Evolutionary conservation across 2,797 vertebrate genomes (phyloP).

Genomic region (Acrossocheilus wenchowensis): DNA sequence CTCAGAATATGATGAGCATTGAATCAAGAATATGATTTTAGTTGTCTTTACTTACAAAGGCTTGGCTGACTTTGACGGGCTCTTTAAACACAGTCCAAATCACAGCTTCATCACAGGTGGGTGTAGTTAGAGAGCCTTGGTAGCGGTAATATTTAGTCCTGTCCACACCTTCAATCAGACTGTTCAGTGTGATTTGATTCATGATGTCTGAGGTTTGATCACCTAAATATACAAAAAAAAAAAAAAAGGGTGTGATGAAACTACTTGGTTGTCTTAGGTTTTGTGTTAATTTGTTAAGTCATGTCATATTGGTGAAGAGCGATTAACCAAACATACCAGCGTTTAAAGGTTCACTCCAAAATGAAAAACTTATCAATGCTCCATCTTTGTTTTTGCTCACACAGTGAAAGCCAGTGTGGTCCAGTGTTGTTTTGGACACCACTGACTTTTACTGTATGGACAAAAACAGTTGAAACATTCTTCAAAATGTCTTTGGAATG

Average conservation of each 20-base stretch:
- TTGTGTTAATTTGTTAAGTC: constrained; percentile 23
- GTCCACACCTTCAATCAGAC: constrained; percentile 70
- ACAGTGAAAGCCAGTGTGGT: not conserved
- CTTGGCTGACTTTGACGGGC: constrained; percentile 69
- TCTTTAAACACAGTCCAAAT: constrained; percentile 79
- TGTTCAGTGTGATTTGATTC: constrained; percentile 50
- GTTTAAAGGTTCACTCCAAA: not conserved
- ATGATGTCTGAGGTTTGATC: not conserved
- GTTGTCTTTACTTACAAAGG: constrained; percentile 66
- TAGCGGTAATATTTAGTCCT: constrained; percentile 72
- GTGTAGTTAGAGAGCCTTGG: constrained; percentile 78
- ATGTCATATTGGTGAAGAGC: constrained; percentile 21
- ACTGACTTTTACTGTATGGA: not conserved
- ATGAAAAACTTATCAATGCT: too few species aligned
- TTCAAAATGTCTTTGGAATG: not conserved
- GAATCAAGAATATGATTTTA: too few species aligned
- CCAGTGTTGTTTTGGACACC: not conserved
- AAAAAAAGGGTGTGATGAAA: not conserved
- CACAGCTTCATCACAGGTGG: constrained; percentile 74
- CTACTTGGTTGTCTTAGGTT: not conserved
- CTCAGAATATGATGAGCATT: not conserved
- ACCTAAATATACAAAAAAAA: constrained; percentile 33
- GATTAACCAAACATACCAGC: not conserved
- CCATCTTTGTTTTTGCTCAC: too few species aligned
- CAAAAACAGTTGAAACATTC: not conserved